Conservation (phyloP, 2,888 invertebrate species). For the Melangyna quadrimaculata region DNA sequence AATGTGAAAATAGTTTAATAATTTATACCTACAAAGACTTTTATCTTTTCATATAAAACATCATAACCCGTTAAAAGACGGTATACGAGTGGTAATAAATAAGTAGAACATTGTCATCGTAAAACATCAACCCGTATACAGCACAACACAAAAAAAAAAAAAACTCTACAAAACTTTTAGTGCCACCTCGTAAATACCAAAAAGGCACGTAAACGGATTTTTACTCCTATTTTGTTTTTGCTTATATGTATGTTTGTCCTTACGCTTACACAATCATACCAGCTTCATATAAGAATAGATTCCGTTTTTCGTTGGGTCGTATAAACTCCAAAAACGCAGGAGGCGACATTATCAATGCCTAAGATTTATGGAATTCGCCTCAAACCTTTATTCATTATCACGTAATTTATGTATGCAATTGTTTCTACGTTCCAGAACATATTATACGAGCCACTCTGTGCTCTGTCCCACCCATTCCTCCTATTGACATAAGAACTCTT, state of each 20-base stretch:
- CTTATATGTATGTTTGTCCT: too few species aligned
- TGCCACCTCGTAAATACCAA: slow-evolving; percentile 62
- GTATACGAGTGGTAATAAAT: slow-evolving; percentile 46
- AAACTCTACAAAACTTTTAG: slow-evolving; percentile 59
- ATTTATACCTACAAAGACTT: not conserved
- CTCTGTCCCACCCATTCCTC: not conserved
- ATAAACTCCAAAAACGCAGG: not conserved
- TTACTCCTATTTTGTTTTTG: slow-evolving; percentile 17
- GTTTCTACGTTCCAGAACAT: slow-evolving; percentile 45
- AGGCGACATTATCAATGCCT: slow-evolving; percentile 63
- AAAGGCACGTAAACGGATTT: slow-evolving; percentile 64
- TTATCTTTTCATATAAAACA: not conserved
- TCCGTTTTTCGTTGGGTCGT: not conserved
- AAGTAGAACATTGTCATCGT: slow-evolving; percentile 57
- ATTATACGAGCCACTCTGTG: not conserved
- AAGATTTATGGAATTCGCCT: slow-evolving; percentile 68
- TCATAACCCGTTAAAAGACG: slow-evolving; percentile 3
- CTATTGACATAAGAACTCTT: slow-evolving; percentile 31
- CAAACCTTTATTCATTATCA: slow-evolving; percentile 69
- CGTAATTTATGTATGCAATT: slow-evolving; percentile 72
- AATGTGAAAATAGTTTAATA: slow-evolving; percentile 2
- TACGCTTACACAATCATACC: not conserved
- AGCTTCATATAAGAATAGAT: slow-evolving; percentile 20
- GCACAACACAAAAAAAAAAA: not conserved
- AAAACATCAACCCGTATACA: slow-evolving; percentile 46